Evolutionary conservation across 2,797 vertebrate genomes (phyloP).

Genomic region (Malacoraja senta): DNA sequence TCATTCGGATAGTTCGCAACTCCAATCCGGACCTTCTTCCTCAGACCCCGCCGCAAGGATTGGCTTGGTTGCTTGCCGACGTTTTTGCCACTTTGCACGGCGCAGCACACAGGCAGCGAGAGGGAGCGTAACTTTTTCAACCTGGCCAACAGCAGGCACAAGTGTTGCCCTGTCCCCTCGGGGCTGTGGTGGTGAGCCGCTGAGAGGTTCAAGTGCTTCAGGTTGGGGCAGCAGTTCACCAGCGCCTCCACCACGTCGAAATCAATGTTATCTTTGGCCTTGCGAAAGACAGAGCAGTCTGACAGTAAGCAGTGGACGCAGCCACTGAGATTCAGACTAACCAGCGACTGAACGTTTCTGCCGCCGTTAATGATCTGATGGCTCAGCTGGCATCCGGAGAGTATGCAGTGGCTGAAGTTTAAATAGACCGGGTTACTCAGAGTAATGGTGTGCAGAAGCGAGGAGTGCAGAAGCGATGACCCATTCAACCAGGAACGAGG

Average conservation of each 20-base stretch:
- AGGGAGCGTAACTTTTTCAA: slow-evolving; percentile 70
- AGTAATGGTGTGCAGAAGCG: slow-evolving; percentile 73
- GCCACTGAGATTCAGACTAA: slow-evolving; percentile 83
- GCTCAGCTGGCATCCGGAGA: slow-evolving; percentile 73
- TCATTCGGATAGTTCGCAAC: slow-evolving; percentile 60
- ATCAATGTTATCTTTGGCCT: slow-evolving; percentile 77
- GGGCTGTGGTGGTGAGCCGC: slow-evolving; percentile 84
- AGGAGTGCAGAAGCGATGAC: slow-evolving; percentile 45
- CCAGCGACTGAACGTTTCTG: slow-evolving; percentile 68
- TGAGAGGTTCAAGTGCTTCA: slow-evolving; percentile 83
- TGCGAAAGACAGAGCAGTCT: slow-evolving; percentile 61
- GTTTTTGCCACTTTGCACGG: slow-evolving; percentile 59
- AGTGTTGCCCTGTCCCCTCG: slow-evolving; percentile 63
- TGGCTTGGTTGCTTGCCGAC: slow-evolving; percentile 50
- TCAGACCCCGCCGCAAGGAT: slow-evolving; percentile 63
- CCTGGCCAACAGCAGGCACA: slow-evolving; percentile 73
- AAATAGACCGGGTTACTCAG: slow-evolving; percentile 82
- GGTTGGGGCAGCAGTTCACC: slow-evolving; percentile 65
- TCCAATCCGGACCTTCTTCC: slow-evolving; percentile 75
- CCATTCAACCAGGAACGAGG: slow-evolving; percentile 84
- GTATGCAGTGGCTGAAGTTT: slow-evolving; percentile 82
- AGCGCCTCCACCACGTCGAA: slow-evolving; percentile 67
- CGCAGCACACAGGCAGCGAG: slow-evolving; percentile 77
- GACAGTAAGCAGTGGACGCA: slow-evolving; percentile 73
- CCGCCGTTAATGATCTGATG: slow-evolving; percentile 66